Evolutionary conservation across 2,797 vertebrate genomes (phyloP), one percentile per base, ranked within the genome.

Genomic region (Anas bernieri): DNA sequence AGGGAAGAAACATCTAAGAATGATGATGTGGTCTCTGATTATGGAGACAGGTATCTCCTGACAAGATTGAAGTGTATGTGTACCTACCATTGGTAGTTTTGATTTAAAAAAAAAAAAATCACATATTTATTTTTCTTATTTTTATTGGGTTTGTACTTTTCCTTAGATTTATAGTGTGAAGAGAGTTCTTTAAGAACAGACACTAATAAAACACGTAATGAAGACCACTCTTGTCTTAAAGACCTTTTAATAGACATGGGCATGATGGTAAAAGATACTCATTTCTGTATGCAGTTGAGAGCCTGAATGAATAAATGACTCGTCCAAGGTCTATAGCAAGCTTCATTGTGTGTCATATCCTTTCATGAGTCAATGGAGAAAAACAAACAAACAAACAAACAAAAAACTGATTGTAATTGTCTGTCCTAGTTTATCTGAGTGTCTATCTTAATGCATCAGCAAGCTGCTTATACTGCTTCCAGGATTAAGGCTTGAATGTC

Each of bases 21-120:
- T 0, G 0, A 4, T 52, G 39, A 22, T 52, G 13, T 0, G 17
- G 22, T 52, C 46, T 77, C 52, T 5, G 4, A 43, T 20, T 46
- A 15, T 15, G 8, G 43, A 64, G 54, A 54, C 7, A 45, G 43
- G 11, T 69, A 16, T 59, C 12, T 17, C 52, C 55, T n/a, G 78
- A 59, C 7, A 56, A 22, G 17, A 50, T 66, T 66, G 50, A 90
- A 78, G 52, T 6, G 0, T 12, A 6, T 13, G 5, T 35, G 2
- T 3, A 55, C 23, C 45, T 68, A 35, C 8, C 11, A 56, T 20
- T 26, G 13, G 5, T 18, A 37, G 5, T 3, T 55, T 18, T 9
- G 11, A 54, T 45, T 45, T 6, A 6, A 45, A 45, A 45, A 21
- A 21, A 45, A 45, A 20, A 41, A 55, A 41, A 28, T 0, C 11